Evolutionary conservation across 2,113 vertebrate species (phyloP).

Genomic region (Natator depressus): DNA sequence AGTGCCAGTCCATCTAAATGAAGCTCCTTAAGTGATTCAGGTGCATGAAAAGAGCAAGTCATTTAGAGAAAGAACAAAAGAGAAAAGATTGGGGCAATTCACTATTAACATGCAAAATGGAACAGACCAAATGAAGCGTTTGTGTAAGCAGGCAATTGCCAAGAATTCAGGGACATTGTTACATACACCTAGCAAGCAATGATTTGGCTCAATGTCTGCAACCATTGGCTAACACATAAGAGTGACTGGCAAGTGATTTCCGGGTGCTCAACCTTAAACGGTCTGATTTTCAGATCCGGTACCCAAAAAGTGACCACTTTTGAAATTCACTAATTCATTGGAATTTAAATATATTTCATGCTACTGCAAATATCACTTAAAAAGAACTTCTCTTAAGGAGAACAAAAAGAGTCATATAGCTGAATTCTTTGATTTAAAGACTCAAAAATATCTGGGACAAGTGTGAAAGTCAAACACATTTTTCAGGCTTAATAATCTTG

Average conservation of each 20-base stretch:
- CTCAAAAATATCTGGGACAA: neutral
- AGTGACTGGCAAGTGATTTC: neutral
- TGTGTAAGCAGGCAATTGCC: slow-evolving; percentile 27
- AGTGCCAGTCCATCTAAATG: slow-evolving; percentile 28
- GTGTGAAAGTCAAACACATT: neutral
- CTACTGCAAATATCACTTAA: neutral
- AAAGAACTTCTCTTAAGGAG: neutral
- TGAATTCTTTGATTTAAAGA: neutral
- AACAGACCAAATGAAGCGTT: slow-evolving; percentile 29
- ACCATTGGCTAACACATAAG: neutral
- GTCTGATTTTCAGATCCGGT: neutral
- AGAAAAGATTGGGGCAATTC: slow-evolving; percentile 53
- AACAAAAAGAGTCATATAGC: neutral
- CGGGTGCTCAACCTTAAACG: neutral
- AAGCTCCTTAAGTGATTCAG: slow-evolving; percentile 67
- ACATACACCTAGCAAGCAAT: neutral
- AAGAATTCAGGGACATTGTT: neutral
- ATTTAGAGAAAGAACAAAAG: neutral
- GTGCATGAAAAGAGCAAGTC: slow-evolving; percentile 50
- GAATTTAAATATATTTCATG: neutral
- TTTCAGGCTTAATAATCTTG: neutral
- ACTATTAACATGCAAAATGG: slow-evolving; percentile 54
- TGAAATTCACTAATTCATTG: neutral
- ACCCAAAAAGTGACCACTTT: neutral
- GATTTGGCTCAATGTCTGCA: neutral